A percentile compares a stretch with the other conserved stretches of the same genome.
These are phyloP conservation scores for Thrips palmi DNA, from an alignment of 1,140 invertebrate species.

Conservation along the genomic window DNA sequence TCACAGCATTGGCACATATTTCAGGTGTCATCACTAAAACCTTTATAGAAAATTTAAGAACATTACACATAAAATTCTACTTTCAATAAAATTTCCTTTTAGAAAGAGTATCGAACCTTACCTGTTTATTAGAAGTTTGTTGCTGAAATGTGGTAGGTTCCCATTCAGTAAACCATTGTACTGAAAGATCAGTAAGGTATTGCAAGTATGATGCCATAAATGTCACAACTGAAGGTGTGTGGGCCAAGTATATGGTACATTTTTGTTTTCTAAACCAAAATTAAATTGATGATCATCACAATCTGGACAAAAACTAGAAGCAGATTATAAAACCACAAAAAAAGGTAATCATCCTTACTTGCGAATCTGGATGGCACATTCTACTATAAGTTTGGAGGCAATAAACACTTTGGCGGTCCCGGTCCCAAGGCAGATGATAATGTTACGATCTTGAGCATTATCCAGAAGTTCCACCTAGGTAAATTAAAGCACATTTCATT, in stretches of 20 bases:
- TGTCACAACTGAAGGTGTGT: neutral
- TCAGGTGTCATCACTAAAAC: conserved; percentile 53
- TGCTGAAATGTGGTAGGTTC: neutral
- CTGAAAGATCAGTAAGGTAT: neutral
- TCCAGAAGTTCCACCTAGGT: conserved; percentile 59
- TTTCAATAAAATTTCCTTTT: neutral
- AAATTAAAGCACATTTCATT: conserved; percentile 4
- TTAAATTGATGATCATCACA: neutral
- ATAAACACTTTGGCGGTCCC: conserved; percentile 74
- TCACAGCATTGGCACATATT: conserved; percentile 38
- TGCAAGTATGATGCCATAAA: neutral
- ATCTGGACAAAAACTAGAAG: neutral
- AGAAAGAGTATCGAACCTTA: neutral
- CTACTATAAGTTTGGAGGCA: conserved; percentile 70
- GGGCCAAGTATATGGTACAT: conserved; percentile 9
- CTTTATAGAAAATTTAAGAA: conserved; percentile 20
- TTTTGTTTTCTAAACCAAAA: conserved; percentile 3
- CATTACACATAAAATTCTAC: neutral
- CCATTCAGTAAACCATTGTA: neutral
- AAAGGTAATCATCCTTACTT: conserved; percentile 17
- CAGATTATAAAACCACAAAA: neutral
- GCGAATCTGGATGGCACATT: conserved; percentile 35
- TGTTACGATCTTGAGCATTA: conserved; percentile 54
- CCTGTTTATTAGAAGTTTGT: neutral
- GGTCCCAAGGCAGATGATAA: conserved; percentile 68